These are phyloP conservation scores for Tanytarsus gracilentus DNA, from an alignment of 2,888 invertebrate genomes.

Conservation along the genomic window DNA sequence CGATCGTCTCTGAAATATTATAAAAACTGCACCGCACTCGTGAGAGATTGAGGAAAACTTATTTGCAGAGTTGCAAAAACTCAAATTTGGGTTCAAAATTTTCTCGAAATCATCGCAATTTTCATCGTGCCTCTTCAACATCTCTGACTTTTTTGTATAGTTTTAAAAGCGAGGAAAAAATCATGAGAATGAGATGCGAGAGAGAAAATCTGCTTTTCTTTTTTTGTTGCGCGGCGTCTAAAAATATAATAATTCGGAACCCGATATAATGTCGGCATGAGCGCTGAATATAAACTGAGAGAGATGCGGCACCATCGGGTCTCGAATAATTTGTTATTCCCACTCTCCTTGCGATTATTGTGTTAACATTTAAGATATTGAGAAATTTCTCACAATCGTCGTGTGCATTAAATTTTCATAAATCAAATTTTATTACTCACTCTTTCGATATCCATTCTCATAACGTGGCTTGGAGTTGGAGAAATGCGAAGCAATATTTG, in stretches of 20 bases:
- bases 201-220: not conserved
- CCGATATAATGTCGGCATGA: conserved; percentile 22
- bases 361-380: too few species aligned
- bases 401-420: not conserved
- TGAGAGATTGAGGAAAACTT: too few species aligned
- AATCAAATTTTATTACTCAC: conserved; percentile 2
- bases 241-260: not conserved
- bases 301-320: not conserved
- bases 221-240: not conserved
- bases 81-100: too few species aligned
- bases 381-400: not conserved
- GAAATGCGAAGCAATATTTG: conserved; percentile 24
- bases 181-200: not conserved
- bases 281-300: not conserved
- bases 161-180: not conserved
- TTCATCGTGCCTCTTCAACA: too few species aligned
- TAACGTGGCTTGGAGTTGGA: not conserved
- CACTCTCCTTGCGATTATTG: too few species aligned
- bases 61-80: too few species aligned
- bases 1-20: too few species aligned
- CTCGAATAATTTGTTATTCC: too few species aligned
- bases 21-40: too few species aligned
- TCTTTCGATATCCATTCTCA: conserved; percentile 14
- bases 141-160: too few species aligned
- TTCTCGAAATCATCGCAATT: too few species aligned